Base-by-base conservation (phyloP, 53 echinoderm and acorn worm genomes). In the Apostichopus leukothele region DNA sequence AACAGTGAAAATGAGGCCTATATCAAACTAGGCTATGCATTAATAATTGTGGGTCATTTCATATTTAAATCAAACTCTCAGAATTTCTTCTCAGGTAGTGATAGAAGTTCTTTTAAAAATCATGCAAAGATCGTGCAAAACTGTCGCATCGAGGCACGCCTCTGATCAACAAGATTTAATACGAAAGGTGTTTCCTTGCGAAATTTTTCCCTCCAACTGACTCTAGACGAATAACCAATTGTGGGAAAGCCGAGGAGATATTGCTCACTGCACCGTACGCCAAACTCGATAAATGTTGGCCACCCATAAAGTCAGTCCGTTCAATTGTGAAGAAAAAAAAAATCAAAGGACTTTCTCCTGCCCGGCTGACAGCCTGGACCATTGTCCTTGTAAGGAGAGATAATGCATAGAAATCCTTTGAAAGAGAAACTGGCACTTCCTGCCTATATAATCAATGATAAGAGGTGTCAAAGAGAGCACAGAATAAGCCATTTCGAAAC, bases 371-470 rank as follows among this genome's bases (percentile, higher is more conserved):
- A 39, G 39, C 23, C 23, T 23, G 52, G 51, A 50, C 79, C 16
- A 79, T 79, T 79, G 79, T 79, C 79, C 79, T 79, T 51, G 53
- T 52, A 26, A 75, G 39, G 39, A 53, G 53, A 53, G 79, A 79
- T 79, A 79, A 79, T 39, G 51, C 79, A 63, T 16, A 63, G 63
- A 63, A 63, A 39, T 63, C 63, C 63, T 63, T 39, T 63, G 63
- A 11, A 63, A 63, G 11, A 11, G 16, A 16, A 61, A 6, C 16
- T 11, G 63, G 63, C 63, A 63, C 63, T 63, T 63, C 63, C 63
- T 63, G 11, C 63, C 63, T 61, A 39, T 9, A 0, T 3, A 63
- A 63, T 63, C 63, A 63, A 63, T 63, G 63, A 63, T 13, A 63
- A 11, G 63, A 63, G 63, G 63, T 63, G 63, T 63, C 63, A 63